Evolutionary conservation across 2,113 vertebrate genomes (phyloP).

Genomic region (Corvus cornix): DNA sequence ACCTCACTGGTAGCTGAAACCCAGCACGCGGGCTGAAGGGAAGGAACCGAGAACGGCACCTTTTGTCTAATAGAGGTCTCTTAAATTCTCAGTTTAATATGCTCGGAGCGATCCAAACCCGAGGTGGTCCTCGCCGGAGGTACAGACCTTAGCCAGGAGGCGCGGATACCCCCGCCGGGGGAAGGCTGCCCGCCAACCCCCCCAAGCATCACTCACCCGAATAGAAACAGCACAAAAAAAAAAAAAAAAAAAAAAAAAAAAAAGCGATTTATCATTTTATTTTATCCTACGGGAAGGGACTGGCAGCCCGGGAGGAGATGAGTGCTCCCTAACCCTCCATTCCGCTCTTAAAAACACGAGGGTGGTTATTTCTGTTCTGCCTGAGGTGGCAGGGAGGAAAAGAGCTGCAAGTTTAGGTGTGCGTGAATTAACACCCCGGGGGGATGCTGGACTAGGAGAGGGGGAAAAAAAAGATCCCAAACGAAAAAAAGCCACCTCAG

Average conservation of each 20-base stretch:
- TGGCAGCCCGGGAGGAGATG: background rate
- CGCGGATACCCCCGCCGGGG: background rate
- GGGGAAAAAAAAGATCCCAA: background rate
- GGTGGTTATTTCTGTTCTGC: background rate
- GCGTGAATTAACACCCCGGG: background rate
- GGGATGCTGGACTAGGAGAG: too few species aligned
- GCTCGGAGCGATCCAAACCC: background rate
- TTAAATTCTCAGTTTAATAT: background rate
- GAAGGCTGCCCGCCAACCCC: background rate
- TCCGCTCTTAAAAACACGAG: background rate
- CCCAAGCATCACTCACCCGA: background rate
- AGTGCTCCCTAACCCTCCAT: background rate
- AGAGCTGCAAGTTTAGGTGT: background rate
- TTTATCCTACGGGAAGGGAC: background rate
- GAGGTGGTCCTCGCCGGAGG: background rate
- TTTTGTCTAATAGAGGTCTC: constrained; percentile 56
- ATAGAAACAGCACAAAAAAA: background rate
- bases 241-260: too few species aligned
- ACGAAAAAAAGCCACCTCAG: background rate
- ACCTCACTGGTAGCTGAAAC: background rate
- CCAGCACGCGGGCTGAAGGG: background rate
- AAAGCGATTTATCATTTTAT: background rate
- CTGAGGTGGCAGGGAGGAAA: background rate
- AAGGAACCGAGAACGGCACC: background rate
- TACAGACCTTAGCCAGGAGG: background rate